A percentile compares a stretch with the other conserved stretches of the same genome.
phyloP scores from a whole-genome alignment of 2,797 vertebrate genomes.

The Amazonetta brasiliensis region DNA sequence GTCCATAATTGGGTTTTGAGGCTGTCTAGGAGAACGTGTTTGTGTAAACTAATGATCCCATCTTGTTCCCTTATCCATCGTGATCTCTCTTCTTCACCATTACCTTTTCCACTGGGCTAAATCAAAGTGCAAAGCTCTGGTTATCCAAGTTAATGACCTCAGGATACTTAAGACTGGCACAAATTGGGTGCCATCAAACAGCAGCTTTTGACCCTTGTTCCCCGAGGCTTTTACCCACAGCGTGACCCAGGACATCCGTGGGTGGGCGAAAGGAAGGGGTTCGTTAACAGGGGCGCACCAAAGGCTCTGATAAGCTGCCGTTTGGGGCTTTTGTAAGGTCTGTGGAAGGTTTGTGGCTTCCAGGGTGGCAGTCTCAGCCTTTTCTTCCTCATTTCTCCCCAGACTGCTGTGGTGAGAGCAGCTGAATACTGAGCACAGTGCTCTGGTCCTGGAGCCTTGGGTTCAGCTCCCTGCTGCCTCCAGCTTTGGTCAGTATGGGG shows the following conservation, averaged over 20 bases:
- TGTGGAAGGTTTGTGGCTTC: neutral
- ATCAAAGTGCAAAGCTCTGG: slow-evolving; percentile 14
- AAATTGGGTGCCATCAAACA: neutral
- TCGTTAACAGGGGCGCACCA: neutral
- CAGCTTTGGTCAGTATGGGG: rapidly evolving
- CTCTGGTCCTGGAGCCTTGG: rapidly evolving
- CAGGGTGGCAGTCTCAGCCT: neutral
- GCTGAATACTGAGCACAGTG: neutral
- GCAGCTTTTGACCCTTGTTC: neutral
- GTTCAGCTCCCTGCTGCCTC: neutral
- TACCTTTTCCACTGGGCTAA: neutral
- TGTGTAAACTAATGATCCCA: slow-evolving; percentile 17
- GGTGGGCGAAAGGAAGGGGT: neutral
- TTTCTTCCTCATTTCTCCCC: neutral
- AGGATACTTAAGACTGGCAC: neutral
- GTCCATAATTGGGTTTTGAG: neutral
- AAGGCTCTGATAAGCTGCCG: neutral
- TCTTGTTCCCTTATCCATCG: neutral
- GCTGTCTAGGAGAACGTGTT: neutral
- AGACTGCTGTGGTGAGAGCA: neutral
- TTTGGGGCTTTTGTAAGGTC: neutral
- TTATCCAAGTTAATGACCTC: neutral
- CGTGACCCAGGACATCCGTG: neutral
- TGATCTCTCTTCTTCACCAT: neutral
- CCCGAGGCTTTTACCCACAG: neutral